A percentile compares a stretch with the other conserved stretches of the same genome.
Conservation (phyloP, 2,113 vertebrate species). For the Capreolus pygargus region DNA sequence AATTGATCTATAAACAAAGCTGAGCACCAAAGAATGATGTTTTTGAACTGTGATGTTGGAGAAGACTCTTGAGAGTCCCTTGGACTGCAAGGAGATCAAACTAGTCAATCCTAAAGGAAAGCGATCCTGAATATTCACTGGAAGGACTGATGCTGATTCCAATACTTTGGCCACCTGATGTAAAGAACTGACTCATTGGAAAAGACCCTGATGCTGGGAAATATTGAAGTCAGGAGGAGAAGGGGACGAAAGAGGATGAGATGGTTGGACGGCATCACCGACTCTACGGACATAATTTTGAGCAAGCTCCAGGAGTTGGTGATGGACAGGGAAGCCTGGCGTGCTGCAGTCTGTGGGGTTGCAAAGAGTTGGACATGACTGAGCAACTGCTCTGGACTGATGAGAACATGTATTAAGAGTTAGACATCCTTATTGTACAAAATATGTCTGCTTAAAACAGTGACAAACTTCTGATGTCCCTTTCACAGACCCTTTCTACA, state of each 20-base stretch:
- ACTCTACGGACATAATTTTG: not conserved
- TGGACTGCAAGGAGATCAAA: not conserved
- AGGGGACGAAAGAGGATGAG: not conserved
- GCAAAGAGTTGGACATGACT: not conserved
- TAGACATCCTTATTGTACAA: not conserved
- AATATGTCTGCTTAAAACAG: not conserved
- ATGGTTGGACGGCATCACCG: not conserved
- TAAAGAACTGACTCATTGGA: not conserved
- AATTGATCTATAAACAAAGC: not conserved
- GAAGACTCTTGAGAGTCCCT: not conserved
- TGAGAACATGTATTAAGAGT: not conserved
- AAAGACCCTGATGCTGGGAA: not conserved
- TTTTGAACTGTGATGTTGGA: not conserved
- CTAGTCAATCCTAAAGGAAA: not conserved
- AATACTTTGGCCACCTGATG: not conserved
- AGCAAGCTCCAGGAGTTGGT: not conserved
- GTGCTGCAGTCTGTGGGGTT: not conserved
- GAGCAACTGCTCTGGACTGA: not conserved
- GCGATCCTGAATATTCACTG: not conserved
- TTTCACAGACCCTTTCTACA: not conserved
- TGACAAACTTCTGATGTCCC: not conserved
- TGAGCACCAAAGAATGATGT: fast-evolving
- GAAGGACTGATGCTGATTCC: not conserved
- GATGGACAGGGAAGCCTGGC: not conserved
- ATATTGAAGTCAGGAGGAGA: not conserved